Base-by-base conservation (phyloP, 2,888 invertebrate species). In the Lasioglossum calceatum region DNA sequence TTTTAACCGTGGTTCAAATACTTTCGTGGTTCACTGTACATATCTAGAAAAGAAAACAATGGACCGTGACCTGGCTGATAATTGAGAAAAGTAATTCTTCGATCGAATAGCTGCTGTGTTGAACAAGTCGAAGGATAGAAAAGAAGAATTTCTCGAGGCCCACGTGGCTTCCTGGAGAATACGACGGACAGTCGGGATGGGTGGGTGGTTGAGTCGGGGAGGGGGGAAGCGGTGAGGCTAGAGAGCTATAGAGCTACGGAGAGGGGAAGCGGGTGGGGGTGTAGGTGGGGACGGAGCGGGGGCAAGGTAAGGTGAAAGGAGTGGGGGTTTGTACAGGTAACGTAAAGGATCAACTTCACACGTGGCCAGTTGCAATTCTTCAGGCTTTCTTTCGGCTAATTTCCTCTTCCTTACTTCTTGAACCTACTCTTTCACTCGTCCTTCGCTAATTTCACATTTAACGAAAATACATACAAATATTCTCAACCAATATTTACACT, bases 91-190 rank as follows among this genome's bases (percentile, higher is more conserved):
- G 94, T 94, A 95, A 95, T 94, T 36, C 94, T 93, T 93, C 90
- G 90, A 92, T 89, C 92, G 93, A 94, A 94, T 94, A 94, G 94
- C 94, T 94, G 93, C 92, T 91, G 92, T 89, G 36, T 36, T 91
- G 93, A 93, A 94, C 93, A 94, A 94, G 93, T 92, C 92, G 89
- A 90, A 92, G 92, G 91, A 93, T 94, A 94, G 93, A 93, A 93
- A 92, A 93, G 92, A 93, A 93, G 93, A 94, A 93, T 93, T 94
- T 93, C 93, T 94, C 90, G 88, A 87, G 91, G 89, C 93, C 94
- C 94, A 94, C 95, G 94, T 95, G 95, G 94, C 93, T 91, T 89
- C 79, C 88, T 73, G 81, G 83, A 90, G 78, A 88, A 81, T 61
- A 61, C 61, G 27, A 61, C 61, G 27, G 14, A 61, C 14, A 61